These are phyloP conservation scores for Cyclina sinensis DNA, from an alignment of 1,140 invertebrate species.

Conservation along the genomic window DNA sequence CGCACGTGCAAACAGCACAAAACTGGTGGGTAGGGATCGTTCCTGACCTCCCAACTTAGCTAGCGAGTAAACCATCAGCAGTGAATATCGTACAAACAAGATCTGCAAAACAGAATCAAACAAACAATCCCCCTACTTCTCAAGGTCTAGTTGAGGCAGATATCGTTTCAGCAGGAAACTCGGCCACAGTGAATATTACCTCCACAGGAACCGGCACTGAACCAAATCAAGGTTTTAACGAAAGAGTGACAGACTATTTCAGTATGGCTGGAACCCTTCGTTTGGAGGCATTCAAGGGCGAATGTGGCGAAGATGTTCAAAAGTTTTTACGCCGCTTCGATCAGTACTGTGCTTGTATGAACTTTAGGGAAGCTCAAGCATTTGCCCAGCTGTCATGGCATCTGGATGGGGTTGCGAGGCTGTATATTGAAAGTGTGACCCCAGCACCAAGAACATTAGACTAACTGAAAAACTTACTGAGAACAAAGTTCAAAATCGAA, in stretches of 20 bases:
- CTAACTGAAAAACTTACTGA: neutral
- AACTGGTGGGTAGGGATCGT: constrained; percentile 18
- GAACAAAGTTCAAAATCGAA: neutral
- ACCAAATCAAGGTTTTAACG: neutral
- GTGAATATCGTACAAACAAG: neutral
- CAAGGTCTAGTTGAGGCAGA: too few relatives aligned
- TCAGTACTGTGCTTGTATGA: neutral
- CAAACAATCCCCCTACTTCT: too few relatives aligned
- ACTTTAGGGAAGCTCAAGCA: neutral
- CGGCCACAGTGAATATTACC: neutral
- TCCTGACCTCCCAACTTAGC: neutral
- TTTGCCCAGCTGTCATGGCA: neutral
- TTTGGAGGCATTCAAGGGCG: neutral
- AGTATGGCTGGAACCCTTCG: neutral
- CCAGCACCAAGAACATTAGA: neutral
- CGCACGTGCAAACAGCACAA: neutral
- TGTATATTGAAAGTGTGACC: neutral
- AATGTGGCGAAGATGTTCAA: neutral
- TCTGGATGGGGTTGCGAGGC: constrained; percentile 4
- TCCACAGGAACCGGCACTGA: neutral
- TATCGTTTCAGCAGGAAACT: too few relatives aligned
- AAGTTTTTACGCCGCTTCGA: neutral
- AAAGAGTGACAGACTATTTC: neutral
- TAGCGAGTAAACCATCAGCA: neutral
- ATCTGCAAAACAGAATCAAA: neutral